These are phyloP conservation scores for Thecocarcelia acutangulata DNA, from an alignment of 2,888 invertebrate species.

Conservation along the genomic window DNA sequence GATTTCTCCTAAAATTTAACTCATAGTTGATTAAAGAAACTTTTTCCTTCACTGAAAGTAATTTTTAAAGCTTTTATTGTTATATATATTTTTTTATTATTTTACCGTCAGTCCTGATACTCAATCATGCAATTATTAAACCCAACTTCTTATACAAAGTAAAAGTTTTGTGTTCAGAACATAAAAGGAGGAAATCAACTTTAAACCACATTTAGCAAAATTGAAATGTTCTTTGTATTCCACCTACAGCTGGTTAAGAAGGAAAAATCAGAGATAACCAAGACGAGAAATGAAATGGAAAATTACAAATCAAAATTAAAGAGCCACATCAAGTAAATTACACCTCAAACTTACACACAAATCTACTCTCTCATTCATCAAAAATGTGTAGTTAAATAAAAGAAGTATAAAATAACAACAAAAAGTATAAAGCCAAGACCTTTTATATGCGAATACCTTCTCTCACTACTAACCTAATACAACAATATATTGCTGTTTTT, in stretches of 20 bases:
- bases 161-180: not conserved
- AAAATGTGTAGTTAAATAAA: slow-evolving; percentile 6
- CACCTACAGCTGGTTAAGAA: not conserved
- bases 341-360: not conserved
- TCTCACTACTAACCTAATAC: not conserved
- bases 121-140: slow-evolving; percentile 4
- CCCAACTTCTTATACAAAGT: not conserved
- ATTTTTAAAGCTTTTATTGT: too few relatives aligned
- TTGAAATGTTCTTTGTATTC: slow-evolving; percentile 19
- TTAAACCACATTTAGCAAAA: slow-evolving; percentile 53
- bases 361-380: slow-evolving; percentile 4
- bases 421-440: not conserved
- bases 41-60: too few relatives aligned
- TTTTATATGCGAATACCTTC: not conserved
- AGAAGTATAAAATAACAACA: slow-evolving; percentile 9
- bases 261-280: not conserved
- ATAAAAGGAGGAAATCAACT: slow-evolving; percentile 40
- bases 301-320: slow-evolving; percentile 40
- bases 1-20: too few relatives aligned
- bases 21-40: too few relatives aligned
- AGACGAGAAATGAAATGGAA: not conserved
- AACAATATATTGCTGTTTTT: not conserved
- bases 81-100: too few relatives aligned
- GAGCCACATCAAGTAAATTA: slow-evolving; percentile 39
- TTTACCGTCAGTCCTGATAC: too few relatives aligned